These are phyloP conservation scores for Cephus pulcher DNA, from an alignment of 2,888 invertebrate genomes.

Conservation along the genomic window DNA sequence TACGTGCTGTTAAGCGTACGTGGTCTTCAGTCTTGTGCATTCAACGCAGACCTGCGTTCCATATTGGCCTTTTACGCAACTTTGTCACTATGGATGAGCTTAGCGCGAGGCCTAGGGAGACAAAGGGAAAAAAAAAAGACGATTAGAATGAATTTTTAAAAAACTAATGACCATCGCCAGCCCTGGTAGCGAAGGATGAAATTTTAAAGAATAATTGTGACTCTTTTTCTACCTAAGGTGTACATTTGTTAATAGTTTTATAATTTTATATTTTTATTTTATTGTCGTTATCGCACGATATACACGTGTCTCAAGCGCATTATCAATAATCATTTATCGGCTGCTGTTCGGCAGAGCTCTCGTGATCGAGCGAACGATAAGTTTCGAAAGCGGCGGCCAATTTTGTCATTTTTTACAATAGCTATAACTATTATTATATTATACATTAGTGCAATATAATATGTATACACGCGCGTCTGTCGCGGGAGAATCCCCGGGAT, in stretches of 20 bases:
- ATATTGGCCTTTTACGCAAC: background rate
- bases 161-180: background rate
- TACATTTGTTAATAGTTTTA: constrained; percentile 65
- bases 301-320: constrained; percentile 23
- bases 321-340: background rate
- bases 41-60: background rate
- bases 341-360: background rate
- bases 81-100: background rate
- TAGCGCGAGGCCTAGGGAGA: background rate
- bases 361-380: background rate
- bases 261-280: constrained; percentile 45
- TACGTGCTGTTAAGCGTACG: background rate
- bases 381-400: background rate
- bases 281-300: background rate
- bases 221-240: constrained; percentile 34
- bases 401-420: background rate
- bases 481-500: background rate
- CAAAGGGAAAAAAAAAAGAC: background rate
- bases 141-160: background rate
- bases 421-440: constrained; percentile 1
- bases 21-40: background rate
- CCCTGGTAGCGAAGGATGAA: background rate
- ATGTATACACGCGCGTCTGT: background rate
- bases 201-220: background rate
- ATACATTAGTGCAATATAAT: constrained; percentile 4